Percentiles rank a stretch among this genome's conserved stretches.
Evolutionary conservation across 2,888 invertebrate genomes (phyloP).

Genomic region (Scaptodrosophila latifasciaeformis): DNA sequence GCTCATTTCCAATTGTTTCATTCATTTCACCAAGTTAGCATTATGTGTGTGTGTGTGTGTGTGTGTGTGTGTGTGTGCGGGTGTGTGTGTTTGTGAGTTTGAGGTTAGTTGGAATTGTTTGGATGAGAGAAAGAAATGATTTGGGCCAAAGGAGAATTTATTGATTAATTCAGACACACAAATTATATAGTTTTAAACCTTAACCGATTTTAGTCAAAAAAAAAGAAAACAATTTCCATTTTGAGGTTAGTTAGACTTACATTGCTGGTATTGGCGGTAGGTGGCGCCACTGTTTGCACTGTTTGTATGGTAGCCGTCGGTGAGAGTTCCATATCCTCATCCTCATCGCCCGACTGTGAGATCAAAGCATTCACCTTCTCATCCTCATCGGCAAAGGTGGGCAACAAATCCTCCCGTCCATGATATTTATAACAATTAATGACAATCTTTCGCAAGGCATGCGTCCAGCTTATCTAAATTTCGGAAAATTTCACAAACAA

Average conservation of each 20-base stretch:
- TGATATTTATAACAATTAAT: conserved; percentile 99
- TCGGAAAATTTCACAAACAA: too few relatives aligned
- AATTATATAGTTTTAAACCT: not conserved
- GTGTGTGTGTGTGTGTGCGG: too few relatives aligned
- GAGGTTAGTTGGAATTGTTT: conserved; percentile 1
- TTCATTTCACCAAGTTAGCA: too few relatives aligned
- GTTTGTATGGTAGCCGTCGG: conserved; percentile 59
- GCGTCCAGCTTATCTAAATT: conserved; percentile 96
- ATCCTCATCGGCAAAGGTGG: conserved; percentile 94
- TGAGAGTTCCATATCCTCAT: conserved; percentile 66
- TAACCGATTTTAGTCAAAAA: not conserved
- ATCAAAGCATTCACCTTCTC: conserved; percentile 83
- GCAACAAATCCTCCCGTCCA: conserved; percentile 94
- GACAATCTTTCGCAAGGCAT: conserved; percentile 95
- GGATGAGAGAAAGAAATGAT: too few relatives aligned
- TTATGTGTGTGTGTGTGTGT: too few relatives aligned
- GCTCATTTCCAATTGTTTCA: not conserved
- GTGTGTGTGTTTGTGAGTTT: too few relatives aligned
- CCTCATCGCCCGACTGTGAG: conserved; percentile 67
- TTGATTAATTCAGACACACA: too few relatives aligned
- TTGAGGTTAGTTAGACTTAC: conserved; percentile 41
- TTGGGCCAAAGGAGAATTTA: too few relatives aligned
- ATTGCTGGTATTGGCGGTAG: conserved; percentile 50
- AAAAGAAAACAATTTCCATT: too few relatives aligned
- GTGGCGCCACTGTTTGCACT: conserved; percentile 61